Percentiles rank a stretch among this genome's conserved stretches.
Evolutionary conservation across 2,888 invertebrate species (phyloP).

Genomic region (Abrostola triplasia): DNA sequence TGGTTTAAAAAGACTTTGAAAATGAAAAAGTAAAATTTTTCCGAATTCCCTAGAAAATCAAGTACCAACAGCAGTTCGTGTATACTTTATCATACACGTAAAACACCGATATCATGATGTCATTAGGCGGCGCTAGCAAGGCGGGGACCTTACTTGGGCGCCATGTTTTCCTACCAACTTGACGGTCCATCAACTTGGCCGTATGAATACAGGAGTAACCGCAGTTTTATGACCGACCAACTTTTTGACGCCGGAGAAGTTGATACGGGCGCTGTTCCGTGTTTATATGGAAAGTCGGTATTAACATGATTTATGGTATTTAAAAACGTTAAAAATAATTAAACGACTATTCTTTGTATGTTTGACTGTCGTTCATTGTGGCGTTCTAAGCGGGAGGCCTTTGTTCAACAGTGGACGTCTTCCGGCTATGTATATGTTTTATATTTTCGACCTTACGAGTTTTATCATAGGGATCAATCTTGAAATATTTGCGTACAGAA

Average conservation of each 20-base stretch:
- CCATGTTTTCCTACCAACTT: conserved; percentile 49
- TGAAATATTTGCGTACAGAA: not conserved
- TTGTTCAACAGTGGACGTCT: too few relatives aligned
- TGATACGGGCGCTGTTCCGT: conserved; percentile 19
- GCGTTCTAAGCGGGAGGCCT: too few relatives aligned
- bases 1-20: not conserved
- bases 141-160: conserved; percentile 33
- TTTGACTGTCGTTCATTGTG: not conserved
- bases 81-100: conserved; percentile 6
- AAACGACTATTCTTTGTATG: too few relatives aligned
- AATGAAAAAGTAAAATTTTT: not conserved
- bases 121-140: conserved; percentile 33
- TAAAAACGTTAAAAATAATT: too few relatives aligned
- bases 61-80: not conserved
- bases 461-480: not conserved
- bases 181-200: conserved; percentile 50
- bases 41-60: not conserved
- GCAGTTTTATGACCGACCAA: conserved; percentile 58
- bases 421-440: too few relatives aligned
- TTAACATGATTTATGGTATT: conserved; percentile 16
- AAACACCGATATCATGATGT: conserved; percentile 38
- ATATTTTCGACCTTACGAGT: not conserved
- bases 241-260: conserved; percentile 58
- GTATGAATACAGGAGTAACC: conserved; percentile 57
- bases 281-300: conserved; percentile 35